Conservation (phyloP, 2,888 invertebrate genomes). For the Eucera pruinosa region DNA sequence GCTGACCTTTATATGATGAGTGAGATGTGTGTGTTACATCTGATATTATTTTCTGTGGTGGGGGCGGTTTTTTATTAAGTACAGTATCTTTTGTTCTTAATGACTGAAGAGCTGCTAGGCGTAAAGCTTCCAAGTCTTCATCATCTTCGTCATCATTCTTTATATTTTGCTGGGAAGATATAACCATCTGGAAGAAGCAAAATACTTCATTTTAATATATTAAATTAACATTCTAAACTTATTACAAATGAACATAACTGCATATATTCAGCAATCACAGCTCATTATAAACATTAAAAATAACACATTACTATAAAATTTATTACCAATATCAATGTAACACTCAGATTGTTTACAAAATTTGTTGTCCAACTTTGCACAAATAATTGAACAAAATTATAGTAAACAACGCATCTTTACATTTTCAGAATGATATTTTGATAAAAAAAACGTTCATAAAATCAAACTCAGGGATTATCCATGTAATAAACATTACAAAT, state of each 20-base stretch:
- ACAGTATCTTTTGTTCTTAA: slow-evolving; percentile 75
- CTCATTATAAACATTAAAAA: background rate
- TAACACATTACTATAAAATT: background rate
- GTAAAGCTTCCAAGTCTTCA: slow-evolving; percentile 85
- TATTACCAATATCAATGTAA: background rate
- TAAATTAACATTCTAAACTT: background rate
- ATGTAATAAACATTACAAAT: background rate
- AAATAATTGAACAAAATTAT: background rate
- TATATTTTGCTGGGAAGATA: slow-evolving; percentile 69
- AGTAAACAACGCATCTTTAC: background rate
- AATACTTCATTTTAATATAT: background rate
- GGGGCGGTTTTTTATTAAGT: slow-evolving; percentile 52
- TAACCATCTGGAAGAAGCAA: slow-evolving; percentile 67
- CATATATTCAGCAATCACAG: background rate
- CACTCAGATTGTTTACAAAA: background rate
- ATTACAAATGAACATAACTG: background rate
- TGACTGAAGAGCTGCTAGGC: slow-evolving; percentile 85
- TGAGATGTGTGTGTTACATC: slow-evolving; percentile 64
- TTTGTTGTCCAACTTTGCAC: background rate
- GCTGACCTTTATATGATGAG: slow-evolving; percentile 66
- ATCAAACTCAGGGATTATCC: background rate
- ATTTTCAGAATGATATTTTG: background rate
- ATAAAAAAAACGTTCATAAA: background rate
- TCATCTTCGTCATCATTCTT: slow-evolving; percentile 85
- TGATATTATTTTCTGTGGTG: slow-evolving; percentile 52